Base-by-base conservation (phyloP, 2,888 invertebrate genomes). In the Spodoptera picta region DNA sequence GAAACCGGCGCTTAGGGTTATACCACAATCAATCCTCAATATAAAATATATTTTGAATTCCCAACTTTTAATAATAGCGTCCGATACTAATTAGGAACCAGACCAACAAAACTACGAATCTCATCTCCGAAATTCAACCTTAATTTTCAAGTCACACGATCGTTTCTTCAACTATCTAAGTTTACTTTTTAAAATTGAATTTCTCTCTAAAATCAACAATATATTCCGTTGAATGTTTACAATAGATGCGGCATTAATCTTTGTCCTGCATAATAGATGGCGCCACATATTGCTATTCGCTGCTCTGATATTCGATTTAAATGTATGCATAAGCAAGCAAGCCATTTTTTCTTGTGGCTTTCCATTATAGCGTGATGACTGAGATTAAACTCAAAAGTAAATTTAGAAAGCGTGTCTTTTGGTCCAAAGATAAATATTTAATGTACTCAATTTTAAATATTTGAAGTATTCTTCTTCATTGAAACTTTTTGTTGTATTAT, bases 171-270 rank as follows among this genome's bases (percentile, higher is more conserved):
- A 36, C 36, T 9, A 7, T 2, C 36, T 7, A 31, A 43, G 4
- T 19, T 10, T 48, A n/a, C 9, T 11, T 41, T 47, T 46, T 43
- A 9, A 47, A 24, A 52, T 48, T 44, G 42, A 50, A 45, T 50
- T 54, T 41, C 31, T 31, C 9, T 11, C 27, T 41, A 60, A 42
- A 41, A 53, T 45, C 56, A 57, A 31, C 47, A 47, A 55, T 12
- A 11, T 36, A 19, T 48, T 45, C 36, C 12, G 49, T 55, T 42
- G 14, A 69, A 52, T 45, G 42, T 51, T 69, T 27, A 63, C 63
- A 62, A 48, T 44, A 44, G 63, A 45, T 23, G 54, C 0, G n/a
- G 49, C 42, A 70, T 68, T 70, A 53, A 71, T 68, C 43, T 57
- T 49, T 53, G 64, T 63, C 52, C 4, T 42, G 23, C 11, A 24